Base-by-base conservation (phyloP, 1,140 invertebrate species). In the Copidosoma floridanum region DNA sequence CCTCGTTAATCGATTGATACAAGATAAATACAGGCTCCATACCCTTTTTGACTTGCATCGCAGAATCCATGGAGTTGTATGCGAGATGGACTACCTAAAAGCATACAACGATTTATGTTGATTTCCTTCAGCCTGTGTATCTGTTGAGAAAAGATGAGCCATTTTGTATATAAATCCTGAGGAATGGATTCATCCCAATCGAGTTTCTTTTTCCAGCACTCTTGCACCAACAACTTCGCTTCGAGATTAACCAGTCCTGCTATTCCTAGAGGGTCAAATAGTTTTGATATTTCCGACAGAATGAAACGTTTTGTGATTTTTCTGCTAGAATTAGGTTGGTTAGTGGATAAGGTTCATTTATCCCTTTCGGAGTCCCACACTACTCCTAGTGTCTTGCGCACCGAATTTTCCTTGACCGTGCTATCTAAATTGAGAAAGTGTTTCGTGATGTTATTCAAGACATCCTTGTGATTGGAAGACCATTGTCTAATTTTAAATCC, bases 401-500 rank as follows among this genome's bases (percentile, higher is more conserved):
- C 6, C 7, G 32, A 14, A 35, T 6, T 14, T 14, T 35, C 32
- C 32, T 35, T 35, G 32, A 35, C 32, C 32, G 14, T 8, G 14
- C 14, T 35, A 14, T 35, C 32, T 8, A 35, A 14, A 35, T 35
- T 14, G 7, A 35, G 32, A 14, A 35, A 6, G 6, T 35, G 7
- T 14, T 41, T 41, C 11, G 10, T 41, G n/a, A 41, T 41, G 16
- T 5, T 5, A 41, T 11, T 41, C 16, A 41, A 41, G 10, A n/a
- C 38, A 5, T n/a, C 38, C 5, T 14, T 23, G 18, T 53, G 23
- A 46, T 61, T 61, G 16, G 58, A 61, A 12, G 58, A 50, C 48
- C 58, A 61, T 54, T 61, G 50, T 35, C 58, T 7, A 20, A 61
- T 55, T 26, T 48, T 55, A 37, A 57, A 55, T 20, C 47, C 53